Conservation (phyloP, 2,888 invertebrate genomes). For the Ligdia adustata region DNA sequence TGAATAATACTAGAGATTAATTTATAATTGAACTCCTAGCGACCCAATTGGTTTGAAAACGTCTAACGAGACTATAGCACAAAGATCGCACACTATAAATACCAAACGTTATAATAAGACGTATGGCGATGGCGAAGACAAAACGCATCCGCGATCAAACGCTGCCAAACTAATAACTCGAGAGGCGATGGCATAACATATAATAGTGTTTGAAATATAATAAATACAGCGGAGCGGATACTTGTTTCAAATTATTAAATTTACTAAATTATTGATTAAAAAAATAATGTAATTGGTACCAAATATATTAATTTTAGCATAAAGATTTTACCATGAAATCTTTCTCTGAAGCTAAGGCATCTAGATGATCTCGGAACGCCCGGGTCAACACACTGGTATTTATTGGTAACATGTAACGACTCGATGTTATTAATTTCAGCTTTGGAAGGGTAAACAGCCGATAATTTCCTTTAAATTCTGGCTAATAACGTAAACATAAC, state of each 20-base stretch:
- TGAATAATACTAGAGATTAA: too few species aligned
- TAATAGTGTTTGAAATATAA: conserved; percentile 50
- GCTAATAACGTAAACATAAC: conserved; percentile 34
- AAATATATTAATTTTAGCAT: too few species aligned
- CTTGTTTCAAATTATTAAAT: too few species aligned
- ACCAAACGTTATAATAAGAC: conserved; percentile 48
- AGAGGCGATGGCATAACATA: conserved; percentile 47
- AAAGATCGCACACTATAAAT: conserved; percentile 63
- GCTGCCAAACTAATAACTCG: conserved; percentile 73
- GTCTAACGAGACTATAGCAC: conserved; percentile 58
- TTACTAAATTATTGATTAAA: too few species aligned
- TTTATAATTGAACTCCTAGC: conserved; percentile 24
- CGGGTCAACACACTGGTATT: conserved; percentile 14
- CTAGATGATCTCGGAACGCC: conserved; percentile 17
- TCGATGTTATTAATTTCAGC: conserved; percentile 14
- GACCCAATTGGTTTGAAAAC: conserved; percentile 68
- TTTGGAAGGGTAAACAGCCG: conserved; percentile 20
- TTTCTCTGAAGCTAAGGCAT: conserved; percentile 9
- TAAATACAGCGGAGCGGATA: too few species aligned
- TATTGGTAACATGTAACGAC: conserved; percentile 20
- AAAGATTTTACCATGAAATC: too few species aligned
- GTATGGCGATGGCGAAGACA: conserved; percentile 59
- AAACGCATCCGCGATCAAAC: conserved; percentile 70
- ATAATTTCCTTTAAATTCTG: conserved; percentile 20
- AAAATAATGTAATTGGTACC: too few species aligned